Percentiles rank a stretch among this genome's conserved stretches.
Conservation (phyloP, 2,888 invertebrate genomes). For the Dryobota labecula region DNA sequence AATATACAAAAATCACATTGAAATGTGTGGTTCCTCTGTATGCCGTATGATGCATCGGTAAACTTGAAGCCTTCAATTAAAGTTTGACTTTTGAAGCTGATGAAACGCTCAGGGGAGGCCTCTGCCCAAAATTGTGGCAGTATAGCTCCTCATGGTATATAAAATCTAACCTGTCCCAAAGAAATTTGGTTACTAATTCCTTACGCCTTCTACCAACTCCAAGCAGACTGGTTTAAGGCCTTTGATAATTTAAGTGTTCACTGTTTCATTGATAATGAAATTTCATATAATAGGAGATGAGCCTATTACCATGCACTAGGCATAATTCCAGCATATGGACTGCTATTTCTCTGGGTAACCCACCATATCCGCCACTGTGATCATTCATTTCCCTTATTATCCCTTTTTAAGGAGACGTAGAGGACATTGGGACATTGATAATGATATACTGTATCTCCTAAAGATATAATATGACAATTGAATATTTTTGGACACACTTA, state of each 20-base stretch:
- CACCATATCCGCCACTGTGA: conserved; percentile 49
- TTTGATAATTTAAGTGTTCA: background rate
- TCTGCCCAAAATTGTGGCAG: background rate
- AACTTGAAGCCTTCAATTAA: background rate
- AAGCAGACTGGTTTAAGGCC: background rate
- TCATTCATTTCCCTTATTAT: conserved; percentile 5
- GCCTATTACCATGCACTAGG: background rate
- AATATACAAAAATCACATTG: background rate
- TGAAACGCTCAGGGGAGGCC: conserved; percentile 10
- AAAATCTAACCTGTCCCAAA: background rate
- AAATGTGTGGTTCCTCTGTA: background rate
- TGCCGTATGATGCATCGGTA: background rate
- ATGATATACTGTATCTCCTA: no score
- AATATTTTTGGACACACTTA: background rate
- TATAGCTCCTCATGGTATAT: background rate
- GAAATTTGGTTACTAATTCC: background rate
- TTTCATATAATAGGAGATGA: conserved; percentile 1
- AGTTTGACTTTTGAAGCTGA: conserved; percentile 3
- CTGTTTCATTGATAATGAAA: background rate
- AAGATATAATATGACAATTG: background rate
- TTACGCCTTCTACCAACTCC: background rate
- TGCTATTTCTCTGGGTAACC: background rate
- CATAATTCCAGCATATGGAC: conserved; percentile 5
- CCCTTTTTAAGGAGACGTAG: conserved; percentile 17
- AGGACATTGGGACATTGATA: no score